Evolutionary conservation across 2,113 vertebrate genomes (phyloP).

Genomic region (Solea senegalensis): DNA sequence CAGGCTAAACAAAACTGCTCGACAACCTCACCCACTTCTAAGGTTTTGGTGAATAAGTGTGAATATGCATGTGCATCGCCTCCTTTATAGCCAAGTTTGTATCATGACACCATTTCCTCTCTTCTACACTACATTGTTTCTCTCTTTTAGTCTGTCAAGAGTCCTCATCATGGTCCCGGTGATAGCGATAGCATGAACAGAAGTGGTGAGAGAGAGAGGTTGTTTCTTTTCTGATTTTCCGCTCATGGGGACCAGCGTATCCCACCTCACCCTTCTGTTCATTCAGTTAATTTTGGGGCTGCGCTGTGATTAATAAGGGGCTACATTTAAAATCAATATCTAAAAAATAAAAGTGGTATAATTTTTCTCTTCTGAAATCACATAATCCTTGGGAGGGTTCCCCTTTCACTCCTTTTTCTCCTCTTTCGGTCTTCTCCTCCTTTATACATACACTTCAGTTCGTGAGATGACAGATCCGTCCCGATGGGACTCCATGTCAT

Average conservation of each 20-base stretch:
- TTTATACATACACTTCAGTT: slow-evolving; percentile 89
- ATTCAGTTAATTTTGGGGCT: slow-evolving; percentile 48
- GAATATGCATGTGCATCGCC: slow-evolving; percentile 50
- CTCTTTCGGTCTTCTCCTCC: neutral
- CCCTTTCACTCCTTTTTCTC: slow-evolving; percentile 21
- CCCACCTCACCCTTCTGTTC: slow-evolving; percentile 30
- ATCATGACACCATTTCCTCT: slow-evolving; percentile 44
- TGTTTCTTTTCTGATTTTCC: slow-evolving; percentile 54
- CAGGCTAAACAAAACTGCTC: slow-evolving; percentile 19
- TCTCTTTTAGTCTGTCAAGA: slow-evolving; percentile 57
- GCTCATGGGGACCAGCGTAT: slow-evolving; percentile 42
- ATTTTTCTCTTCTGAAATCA: slow-evolving; percentile 51
- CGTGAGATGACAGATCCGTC: slow-evolving; percentile 92
- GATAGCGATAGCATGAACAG: slow-evolving; percentile 47
- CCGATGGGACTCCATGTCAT: slow-evolving; percentile 92
- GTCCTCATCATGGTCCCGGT: slow-evolving; percentile 59
- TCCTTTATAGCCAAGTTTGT: slow-evolving; percentile 35
- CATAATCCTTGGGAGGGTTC: slow-evolving; percentile 48
- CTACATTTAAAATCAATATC: slow-evolving; percentile 66
- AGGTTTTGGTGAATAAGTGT: slow-evolving; percentile 52
- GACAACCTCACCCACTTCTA: slow-evolving; percentile 41
- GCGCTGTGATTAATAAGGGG: slow-evolving; percentile 61
- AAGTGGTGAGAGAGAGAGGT: slow-evolving; percentile 44
- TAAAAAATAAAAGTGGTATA: slow-evolving; percentile 74
- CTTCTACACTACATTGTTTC: slow-evolving; percentile 43